Conservation (phyloP, 64 coral and sea anemone genomes). For the Montipora efflorescens region DNA sequence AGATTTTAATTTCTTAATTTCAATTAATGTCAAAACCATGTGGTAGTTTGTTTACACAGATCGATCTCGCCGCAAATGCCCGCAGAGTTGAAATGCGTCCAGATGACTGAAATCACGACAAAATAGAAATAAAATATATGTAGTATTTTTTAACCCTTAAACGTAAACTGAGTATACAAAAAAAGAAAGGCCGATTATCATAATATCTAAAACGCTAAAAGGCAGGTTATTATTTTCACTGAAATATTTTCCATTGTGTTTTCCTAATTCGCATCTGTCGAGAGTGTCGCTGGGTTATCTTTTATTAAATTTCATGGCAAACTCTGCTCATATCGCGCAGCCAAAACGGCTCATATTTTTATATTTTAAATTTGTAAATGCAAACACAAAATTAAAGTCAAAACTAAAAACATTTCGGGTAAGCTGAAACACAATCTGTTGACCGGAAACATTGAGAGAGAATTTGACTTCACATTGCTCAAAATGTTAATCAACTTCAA, state of each 20-base stretch:
- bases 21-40: slow-evolving; percentile 95
- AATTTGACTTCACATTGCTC: slow-evolving; percentile 32
- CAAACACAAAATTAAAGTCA: slow-evolving; percentile 8
- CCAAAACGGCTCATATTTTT: not conserved
- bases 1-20: slow-evolving; percentile 69
- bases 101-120: not conserved
- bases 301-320: slow-evolving; percentile 46
- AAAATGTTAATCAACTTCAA: slow-evolving; percentile 51
- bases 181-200: slow-evolving; percentile 67
- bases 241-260: slow-evolving; percentile 89
- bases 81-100: slow-evolving; percentile 1
- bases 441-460: slow-evolving; percentile 49
- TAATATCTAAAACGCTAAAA: slow-evolving; percentile 61
- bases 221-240: slow-evolving; percentile 74
- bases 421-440: slow-evolving; percentile 52
- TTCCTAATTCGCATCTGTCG: slow-evolving; percentile 88
- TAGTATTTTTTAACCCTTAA: not conserved
- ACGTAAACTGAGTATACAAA: not conserved
- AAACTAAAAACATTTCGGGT: slow-evolving; percentile 1
- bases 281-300: slow-evolving; percentile 35
- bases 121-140: slow-evolving; percentile 1
- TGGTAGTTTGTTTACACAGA: slow-evolving; percentile 92
- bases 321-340: slow-evolving; percentile 30
- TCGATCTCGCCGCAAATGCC: slow-evolving; percentile 15
- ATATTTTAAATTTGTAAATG: not conserved